phyloP scores from a whole-genome alignment of 1,140 invertebrate species.

The Bicyclus anynana region DNA sequence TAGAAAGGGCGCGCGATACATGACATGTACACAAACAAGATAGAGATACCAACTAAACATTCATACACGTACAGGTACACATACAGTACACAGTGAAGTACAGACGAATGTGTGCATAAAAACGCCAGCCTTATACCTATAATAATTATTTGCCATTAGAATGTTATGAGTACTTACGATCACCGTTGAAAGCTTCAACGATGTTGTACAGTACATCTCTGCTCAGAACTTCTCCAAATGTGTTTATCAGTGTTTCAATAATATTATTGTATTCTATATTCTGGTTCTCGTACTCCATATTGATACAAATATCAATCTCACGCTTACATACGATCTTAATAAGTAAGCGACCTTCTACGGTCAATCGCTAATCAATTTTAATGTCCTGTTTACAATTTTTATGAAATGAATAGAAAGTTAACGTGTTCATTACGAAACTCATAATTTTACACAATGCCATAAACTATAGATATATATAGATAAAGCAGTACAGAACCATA shows the following conservation, averaged over 20 bases:
- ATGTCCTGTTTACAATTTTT: not conserved
- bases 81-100: no score
- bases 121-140: no score
- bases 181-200: constrained; percentile 49
- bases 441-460: constrained; percentile 5
- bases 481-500: not conserved
- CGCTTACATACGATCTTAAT: no score
- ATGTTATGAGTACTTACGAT: no score
- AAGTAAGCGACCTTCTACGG: not conserved
- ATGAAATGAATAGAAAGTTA: constrained; percentile 8
- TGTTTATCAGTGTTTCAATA: constrained; percentile 43
- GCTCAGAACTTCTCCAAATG: constrained; percentile 48
- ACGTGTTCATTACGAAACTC: constrained; percentile 18
- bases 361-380: constrained; percentile 1
- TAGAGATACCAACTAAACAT: not conserved
- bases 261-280: constrained; percentile 31
- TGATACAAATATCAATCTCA: not conserved
- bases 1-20: constrained; percentile 21
- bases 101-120: no score
- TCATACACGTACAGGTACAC: no score
- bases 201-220: constrained; percentile 46
- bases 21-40: constrained; percentile 5
- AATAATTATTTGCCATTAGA: no score
- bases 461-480: not conserved
- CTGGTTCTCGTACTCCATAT: constrained; percentile 24